phyloP scores from a whole-genome alignment of 2,888 invertebrate species.

The Volucella bombylans region DNA sequence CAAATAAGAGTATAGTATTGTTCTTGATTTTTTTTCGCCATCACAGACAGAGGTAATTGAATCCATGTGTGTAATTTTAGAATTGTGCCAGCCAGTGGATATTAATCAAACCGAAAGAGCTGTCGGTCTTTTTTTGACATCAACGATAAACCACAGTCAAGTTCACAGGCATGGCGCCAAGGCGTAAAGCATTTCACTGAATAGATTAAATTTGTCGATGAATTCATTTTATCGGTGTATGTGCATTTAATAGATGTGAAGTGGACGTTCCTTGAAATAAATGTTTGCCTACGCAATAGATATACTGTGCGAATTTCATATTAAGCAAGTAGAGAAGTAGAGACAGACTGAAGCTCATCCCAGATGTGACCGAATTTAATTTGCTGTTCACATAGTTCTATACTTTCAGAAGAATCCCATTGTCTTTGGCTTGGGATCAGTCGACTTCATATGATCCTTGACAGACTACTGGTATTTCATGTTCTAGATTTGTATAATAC shows the following conservation, averaged over 20 bases:
- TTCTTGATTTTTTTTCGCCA: background rate
- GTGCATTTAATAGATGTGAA: background rate
- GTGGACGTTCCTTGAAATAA: background rate
- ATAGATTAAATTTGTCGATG: background rate
- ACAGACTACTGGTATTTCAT: too few relatives aligned
- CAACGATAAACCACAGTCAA: background rate
- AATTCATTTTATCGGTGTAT: background rate
- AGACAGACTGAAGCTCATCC: too few relatives aligned
- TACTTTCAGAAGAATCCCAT: too few relatives aligned
- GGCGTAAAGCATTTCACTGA: background rate
- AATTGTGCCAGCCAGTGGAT: background rate
- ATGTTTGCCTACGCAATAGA: too few relatives aligned
- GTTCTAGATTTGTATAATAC: too few relatives aligned
- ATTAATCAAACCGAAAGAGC: conserved; percentile 15
- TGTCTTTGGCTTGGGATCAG: too few relatives aligned
- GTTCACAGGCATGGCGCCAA: background rate
- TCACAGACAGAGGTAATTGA: background rate
- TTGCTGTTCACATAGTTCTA: too few relatives aligned
- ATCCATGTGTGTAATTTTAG: conserved; percentile 6
- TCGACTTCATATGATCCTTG: too few relatives aligned
- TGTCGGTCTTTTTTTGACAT: background rate
- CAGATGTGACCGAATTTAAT: too few relatives aligned
- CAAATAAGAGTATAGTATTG: too few relatives aligned
- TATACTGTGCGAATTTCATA: too few relatives aligned
- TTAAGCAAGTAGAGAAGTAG: too few relatives aligned